These are phyloP conservation scores for Opisthocomus hoazin DNA, from an alignment of 2,113 vertebrate genomes.

Conservation along the genomic window DNA sequence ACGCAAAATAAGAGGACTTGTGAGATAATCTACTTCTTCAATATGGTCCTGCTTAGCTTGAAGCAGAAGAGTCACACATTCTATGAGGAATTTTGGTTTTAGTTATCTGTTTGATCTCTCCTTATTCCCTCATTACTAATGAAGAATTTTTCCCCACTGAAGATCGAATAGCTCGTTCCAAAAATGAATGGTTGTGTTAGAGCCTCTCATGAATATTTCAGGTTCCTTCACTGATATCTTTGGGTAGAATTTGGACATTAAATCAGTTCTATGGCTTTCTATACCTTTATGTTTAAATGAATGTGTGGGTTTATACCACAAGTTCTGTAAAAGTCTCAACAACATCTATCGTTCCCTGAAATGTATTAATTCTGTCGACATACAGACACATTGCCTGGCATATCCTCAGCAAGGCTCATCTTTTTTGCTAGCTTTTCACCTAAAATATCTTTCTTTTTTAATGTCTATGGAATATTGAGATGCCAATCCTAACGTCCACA, in stretches of 20 bases:
- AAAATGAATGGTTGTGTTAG: not conserved
- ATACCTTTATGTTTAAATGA: not conserved
- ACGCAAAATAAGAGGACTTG: not conserved
- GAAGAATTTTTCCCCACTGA: not conserved
- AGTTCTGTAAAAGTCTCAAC: not conserved
- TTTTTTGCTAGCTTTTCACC: not conserved
- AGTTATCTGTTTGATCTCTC: not conserved
- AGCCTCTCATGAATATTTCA: not conserved
- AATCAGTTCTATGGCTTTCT: not conserved
- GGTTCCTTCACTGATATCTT: not conserved
- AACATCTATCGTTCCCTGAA: not conserved
- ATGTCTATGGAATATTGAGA: not conserved
- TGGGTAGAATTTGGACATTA: not conserved
- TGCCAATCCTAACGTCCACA: not conserved
- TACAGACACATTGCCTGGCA: not conserved
- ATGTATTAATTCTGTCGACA: not conserved
- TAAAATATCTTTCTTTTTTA: not conserved
- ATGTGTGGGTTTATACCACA: not conserved
- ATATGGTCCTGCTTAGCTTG: not conserved
- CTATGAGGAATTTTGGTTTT: not conserved
- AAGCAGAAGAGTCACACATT: not conserved
- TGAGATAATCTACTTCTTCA: not conserved
- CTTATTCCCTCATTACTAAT: not conserved
- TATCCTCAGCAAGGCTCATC: not conserved
- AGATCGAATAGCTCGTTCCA: not conserved